Evolutionary conservation across 2,888 invertebrate species (phyloP).

Genomic region (Eugnorisma glareosa): DNA sequence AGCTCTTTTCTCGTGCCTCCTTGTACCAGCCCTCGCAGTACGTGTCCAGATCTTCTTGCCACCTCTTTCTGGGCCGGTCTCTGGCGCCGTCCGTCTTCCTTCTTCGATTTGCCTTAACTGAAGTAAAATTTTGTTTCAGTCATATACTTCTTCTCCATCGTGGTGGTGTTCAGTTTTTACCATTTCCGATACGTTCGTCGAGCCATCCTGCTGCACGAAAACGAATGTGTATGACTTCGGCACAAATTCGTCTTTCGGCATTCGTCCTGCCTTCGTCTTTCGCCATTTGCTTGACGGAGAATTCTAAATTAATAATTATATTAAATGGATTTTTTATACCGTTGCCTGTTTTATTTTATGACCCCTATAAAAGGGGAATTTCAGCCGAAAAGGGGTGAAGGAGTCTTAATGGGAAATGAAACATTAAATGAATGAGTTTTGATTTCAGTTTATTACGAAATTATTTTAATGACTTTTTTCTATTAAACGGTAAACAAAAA

Average conservation of each 20-base stretch:
- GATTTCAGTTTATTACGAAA: constrained; percentile 45
- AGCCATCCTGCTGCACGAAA: constrained; percentile 86
- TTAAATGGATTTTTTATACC: constrained; percentile 60
- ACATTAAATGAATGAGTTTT: constrained; percentile 39
- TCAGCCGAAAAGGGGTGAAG: constrained; percentile 13
- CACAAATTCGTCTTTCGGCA: constrained; percentile 18
- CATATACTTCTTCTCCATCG: constrained; percentile 84
- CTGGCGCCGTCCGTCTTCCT: too few relatives aligned
- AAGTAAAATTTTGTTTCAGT: constrained; percentile 76
- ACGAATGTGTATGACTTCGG: constrained; percentile 78
- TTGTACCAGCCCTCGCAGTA: too few relatives aligned
- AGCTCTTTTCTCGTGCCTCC: too few relatives aligned
- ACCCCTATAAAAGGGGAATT: constrained; percentile 49
- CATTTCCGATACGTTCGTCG: constrained; percentile 87
- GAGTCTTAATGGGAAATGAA: constrained; percentile 30
- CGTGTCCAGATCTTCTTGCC: too few relatives aligned
- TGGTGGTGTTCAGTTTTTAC: constrained; percentile 88
- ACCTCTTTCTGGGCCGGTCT: too few relatives aligned
- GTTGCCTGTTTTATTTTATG: constrained; percentile 57
- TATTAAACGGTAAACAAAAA: neutral
- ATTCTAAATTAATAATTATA: constrained; percentile 60
- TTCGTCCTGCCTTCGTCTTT: constrained; percentile 12
- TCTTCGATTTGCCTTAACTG: neutral
- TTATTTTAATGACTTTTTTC: constrained; percentile 31
- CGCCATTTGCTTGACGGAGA: constrained; percentile 19